Evolutionary conservation across 1,140 invertebrate genomes (phyloP), one percentile per base, ranked within the genome.

Genomic region (Elysia chlorotica): DNA sequence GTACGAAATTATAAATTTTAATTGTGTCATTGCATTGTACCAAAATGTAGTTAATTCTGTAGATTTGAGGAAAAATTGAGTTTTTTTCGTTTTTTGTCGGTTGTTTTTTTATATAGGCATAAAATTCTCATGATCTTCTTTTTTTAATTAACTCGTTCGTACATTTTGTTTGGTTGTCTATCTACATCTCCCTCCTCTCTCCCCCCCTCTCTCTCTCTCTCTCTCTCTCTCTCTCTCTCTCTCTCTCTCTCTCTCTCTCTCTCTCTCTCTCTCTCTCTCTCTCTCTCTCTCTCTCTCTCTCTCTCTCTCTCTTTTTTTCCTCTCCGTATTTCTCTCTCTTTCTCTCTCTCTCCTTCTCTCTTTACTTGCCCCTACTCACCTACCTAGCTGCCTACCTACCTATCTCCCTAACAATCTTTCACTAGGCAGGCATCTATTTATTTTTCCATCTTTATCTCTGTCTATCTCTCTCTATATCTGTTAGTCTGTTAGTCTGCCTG

Each of bases 221-320:
- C 35, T 54, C 53, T 30, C n/a, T 56, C 67, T 33, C 41, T 70
- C 48, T 28, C 31, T 70, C 54, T n/a, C 62, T 28, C 62, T 33
- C 33, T 30, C 33, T 33, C 62, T 33, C 62, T 5, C 28, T 65
- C 62, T 36, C 19, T 65, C 62, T 65, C 33, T 65, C 35, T 65
- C 62, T 65, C 35, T 65, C 33, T 5, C 35, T 36, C 41, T n/a
- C 41, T 59, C 56, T 59, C 56, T 59, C 56, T 59, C 56, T 59
- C 56, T 59, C 25, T 19, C 56, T 30, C 56, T 30, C 56, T 30
- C 17, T 59, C 56, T 10, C 56, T 59, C 25, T 17, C 25, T 28
- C 25, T 28, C 10, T 10, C 28, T 28, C 28, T 10, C 28, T 30
- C 6, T 10, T 59, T 6, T 59, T 6, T 19, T 25, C 28, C 10